Conservation (phyloP, 2,888 invertebrate species). For the Apotomis capreana region DNA sequence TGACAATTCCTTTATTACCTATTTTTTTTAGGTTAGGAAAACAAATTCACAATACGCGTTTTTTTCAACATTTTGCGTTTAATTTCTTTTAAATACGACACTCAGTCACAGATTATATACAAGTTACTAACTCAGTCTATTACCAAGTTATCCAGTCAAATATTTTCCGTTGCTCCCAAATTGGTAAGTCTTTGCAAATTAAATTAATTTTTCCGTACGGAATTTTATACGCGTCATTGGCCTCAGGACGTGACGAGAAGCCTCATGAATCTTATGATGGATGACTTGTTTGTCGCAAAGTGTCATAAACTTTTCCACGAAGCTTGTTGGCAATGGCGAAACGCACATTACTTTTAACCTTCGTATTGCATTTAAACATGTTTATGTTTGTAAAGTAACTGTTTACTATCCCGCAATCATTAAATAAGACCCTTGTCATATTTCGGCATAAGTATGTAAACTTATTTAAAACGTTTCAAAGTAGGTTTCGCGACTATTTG, state of each 20-base stretch:
- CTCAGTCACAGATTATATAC: background rate
- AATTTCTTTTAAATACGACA: background rate
- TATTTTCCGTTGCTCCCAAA: constrained; percentile 16
- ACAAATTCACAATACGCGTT: no score
- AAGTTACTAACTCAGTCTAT: constrained; percentile 1
- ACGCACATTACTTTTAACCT: background rate
- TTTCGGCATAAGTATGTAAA: no score
- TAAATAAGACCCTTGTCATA: background rate
- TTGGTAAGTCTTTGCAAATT: constrained; percentile 7
- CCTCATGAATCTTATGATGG: constrained; percentile 30
- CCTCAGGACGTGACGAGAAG: constrained; percentile 29
- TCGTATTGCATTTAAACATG: no score
- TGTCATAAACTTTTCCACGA: constrained; percentile 35
- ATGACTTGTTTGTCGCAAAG: constrained; percentile 20
- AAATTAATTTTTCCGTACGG: constrained; percentile 23
- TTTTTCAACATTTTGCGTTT: no score
- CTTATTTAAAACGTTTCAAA: background rate
- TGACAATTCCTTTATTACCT: no score
- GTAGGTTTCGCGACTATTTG: background rate
- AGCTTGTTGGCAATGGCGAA: background rate
- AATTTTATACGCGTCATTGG: constrained; percentile 31
- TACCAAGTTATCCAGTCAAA: background rate
- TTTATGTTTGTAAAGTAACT: background rate
- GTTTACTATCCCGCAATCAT: background rate
- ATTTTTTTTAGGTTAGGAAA: no score